Evolutionary conservation across 1,140 invertebrate genomes (phyloP).

Genomic region (Geopemphigus sp.): DNA sequence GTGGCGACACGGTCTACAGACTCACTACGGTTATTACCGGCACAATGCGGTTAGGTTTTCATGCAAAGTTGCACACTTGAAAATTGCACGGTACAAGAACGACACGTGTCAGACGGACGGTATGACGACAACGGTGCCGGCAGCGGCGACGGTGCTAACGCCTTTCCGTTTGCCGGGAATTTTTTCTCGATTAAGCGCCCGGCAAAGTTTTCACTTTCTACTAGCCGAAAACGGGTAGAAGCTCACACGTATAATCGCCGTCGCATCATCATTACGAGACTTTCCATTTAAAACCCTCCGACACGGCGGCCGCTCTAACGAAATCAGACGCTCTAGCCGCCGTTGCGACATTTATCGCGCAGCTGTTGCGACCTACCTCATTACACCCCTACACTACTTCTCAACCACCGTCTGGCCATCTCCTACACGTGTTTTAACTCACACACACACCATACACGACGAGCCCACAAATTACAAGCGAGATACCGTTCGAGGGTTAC

Average conservation of each 20-base stretch:
- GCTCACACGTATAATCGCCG: not conserved
- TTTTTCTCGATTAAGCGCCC: slow-evolving; percentile 18
- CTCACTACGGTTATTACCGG: no score
- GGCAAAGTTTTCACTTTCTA: not conserved
- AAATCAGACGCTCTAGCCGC: no score
- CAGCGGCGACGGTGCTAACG: no score
- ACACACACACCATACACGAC: not conserved
- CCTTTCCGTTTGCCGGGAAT: not conserved
- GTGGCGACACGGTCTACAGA: no score
- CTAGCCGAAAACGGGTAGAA: not conserved
- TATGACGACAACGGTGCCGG: not conserved
- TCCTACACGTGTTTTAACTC: no score
- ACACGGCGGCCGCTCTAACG: not conserved
- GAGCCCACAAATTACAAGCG: no score
- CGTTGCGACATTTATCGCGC: not conserved
- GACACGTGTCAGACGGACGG: not conserved
- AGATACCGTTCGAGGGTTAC: no score
- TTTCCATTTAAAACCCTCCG: slow-evolving; percentile 1
- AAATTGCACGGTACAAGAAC: not conserved
- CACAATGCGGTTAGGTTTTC: no score
- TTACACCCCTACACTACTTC: not conserved
- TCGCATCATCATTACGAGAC: not conserved
- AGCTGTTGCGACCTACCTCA: not conserved
- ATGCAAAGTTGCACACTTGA: not conserved
- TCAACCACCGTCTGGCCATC: no score